Base-by-base conservation (phyloP, 2,113 vertebrate species). In the Apteryx owenii region DNA sequence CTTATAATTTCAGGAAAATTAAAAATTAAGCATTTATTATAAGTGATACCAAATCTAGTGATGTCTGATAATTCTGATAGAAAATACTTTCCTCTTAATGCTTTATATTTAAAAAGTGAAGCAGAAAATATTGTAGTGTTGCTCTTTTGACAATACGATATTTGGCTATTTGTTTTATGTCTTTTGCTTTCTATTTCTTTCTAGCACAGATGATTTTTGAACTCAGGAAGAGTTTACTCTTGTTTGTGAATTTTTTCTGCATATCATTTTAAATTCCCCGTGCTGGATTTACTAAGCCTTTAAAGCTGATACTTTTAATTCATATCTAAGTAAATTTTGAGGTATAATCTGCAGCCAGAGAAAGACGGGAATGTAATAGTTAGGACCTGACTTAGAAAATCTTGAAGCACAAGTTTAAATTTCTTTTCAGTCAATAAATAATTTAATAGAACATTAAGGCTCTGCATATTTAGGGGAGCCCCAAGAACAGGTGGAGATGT, bases 361-460 rank as follows among this genome's bases (percentile, higher is more conserved):
- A 82, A 91, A 51, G 16, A 50, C 31, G 80, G 42, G 23, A 92
- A 64, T 50, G 17, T 82, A 78, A 46, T 25, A 25, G 3, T 58
- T 60, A 91, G 92, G 23, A 40, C 85, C 62, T 92, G 58, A 60
- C 56, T 85, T 62, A 54, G 23, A 44, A 56, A 85, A 85, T 3
- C 2, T 48, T 76, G 75, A 87, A 87, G 44, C 26, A 80, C n/a
- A 60, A 85, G 88, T 77, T 50, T n/a, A 56, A 91, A 77, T 83
- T 88, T 38, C 19, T 51, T 92, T 92, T 88, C 66, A 86, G 28
- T 28, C 28, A 50, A 21, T 92, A 86, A 92, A 77, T 95, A 90
- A 51, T 83, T 65, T 7, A 77, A 18, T 72, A 56, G n/a, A 64
- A 80, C 70, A 33, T 79, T 68, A 60, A 7, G 18, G 7, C 38